A percentile compares a stretch with the other conserved stretches of the same genome.
Evolutionary conservation across 1,140 invertebrate genomes (phyloP).

Genomic region (Hylyphantes graminicola): DNA sequence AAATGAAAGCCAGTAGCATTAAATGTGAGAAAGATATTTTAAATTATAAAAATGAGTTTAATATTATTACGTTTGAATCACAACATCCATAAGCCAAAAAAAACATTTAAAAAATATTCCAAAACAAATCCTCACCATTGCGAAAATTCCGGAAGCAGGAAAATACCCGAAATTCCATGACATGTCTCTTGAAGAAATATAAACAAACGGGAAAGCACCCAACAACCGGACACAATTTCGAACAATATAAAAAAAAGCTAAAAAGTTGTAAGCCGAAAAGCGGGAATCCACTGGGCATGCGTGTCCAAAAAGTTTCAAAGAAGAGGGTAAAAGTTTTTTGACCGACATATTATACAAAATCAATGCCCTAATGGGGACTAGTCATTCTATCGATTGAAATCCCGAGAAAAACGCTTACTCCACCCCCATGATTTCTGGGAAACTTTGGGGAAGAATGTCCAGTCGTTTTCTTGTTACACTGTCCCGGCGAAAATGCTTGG

Average conservation of each 20-base stretch:
- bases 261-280: constrained; percentile 17
- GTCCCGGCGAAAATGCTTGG: too few species aligned
- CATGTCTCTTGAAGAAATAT: constrained; percentile 21
- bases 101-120: not conserved
- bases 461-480: too few species aligned
- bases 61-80: too few species aligned
- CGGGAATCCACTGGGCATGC: constrained; percentile 24
- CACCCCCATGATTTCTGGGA: not conserved
- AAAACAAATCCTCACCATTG: not conserved
- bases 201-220: constrained; percentile 20
- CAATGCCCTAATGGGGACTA: constrained; percentile 43
- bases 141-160: constrained; percentile 9
- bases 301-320: constrained; percentile 45
- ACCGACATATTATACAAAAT: constrained; percentile 17
- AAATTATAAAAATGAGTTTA: too few species aligned
- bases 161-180: constrained; percentile 24
- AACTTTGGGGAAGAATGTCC: too few species aligned
- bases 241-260: not conserved
- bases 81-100: not conserved
- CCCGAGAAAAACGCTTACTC: constrained; percentile 36
- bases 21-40: too few species aligned
- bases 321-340: constrained; percentile 53
- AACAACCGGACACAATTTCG: not conserved
- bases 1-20: too few species aligned
- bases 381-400: constrained; percentile 50